Conservation (phyloP, 2,888 invertebrate genomes). For the Drosophila kambysellisi region DNA sequence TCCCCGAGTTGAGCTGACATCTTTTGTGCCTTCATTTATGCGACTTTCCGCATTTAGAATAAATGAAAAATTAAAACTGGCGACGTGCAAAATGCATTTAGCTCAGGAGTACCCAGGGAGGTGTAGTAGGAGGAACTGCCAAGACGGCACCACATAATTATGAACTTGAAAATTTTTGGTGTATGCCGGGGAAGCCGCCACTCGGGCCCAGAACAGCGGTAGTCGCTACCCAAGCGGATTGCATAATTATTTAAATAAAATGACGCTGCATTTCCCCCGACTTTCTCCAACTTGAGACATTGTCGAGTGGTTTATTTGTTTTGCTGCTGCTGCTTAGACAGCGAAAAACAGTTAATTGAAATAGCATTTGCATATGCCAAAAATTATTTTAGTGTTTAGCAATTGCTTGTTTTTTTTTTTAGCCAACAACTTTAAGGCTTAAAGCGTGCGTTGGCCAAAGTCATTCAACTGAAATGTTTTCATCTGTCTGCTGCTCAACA, state of each 20-base stretch:
- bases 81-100: slow-evolving; percentile 60
- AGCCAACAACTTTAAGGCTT: slow-evolving; percentile 26
- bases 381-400: slow-evolving; percentile 18
- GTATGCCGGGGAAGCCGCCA: slow-evolving; percentile 25
- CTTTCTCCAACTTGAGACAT: slow-evolving; percentile 74
- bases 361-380: not conserved
- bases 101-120: slow-evolving; percentile 4
- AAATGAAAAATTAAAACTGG: slow-evolving; percentile 65
- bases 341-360: slow-evolving; percentile 14
- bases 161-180: slow-evolving; percentile 76
- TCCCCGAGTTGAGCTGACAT: slow-evolving; percentile 26
- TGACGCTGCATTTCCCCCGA: slow-evolving; percentile 41
- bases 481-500: slow-evolving; percentile 44
- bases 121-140: slow-evolving; percentile 1
- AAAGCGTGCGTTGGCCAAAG: slow-evolving; percentile 29
- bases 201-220: slow-evolving; percentile 39
- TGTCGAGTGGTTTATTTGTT: slow-evolving; percentile 60
- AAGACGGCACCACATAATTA: slow-evolving; percentile 68
- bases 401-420: not conserved
- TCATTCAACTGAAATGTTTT: slow-evolving; percentile 45
- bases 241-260: slow-evolving; percentile 76
- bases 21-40: slow-evolving; percentile 62
- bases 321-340: slow-evolving; percentile 7
- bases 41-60: slow-evolving; percentile 66
- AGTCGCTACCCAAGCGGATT: slow-evolving; percentile 47